These are phyloP conservation scores for Acronicta aceris DNA, from an alignment of 2,888 invertebrate species.

Conservation along the genomic window DNA sequence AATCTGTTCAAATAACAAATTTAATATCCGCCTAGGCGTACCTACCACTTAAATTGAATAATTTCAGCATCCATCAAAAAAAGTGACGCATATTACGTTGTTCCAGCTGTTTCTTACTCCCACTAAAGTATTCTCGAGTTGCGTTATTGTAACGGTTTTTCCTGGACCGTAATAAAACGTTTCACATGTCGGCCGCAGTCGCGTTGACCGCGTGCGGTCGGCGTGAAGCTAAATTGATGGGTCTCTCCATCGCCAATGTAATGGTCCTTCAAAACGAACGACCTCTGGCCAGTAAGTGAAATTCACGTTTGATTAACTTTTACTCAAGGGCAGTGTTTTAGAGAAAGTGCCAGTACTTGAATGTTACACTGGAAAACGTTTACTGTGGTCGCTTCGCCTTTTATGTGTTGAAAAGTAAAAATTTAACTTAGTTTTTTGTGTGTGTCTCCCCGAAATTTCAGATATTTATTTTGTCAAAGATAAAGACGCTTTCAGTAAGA, in stretches of 20 bases:
- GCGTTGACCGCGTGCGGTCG: constrained; percentile 82
- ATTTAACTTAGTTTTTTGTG: neutral
- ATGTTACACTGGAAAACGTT: constrained; percentile 44
- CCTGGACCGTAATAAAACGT: constrained; percentile 63
- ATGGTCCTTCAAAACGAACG: constrained; percentile 87
- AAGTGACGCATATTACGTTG: constrained; percentile 56
- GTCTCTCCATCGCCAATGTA: constrained; percentile 86
- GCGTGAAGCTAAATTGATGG: constrained; percentile 87
- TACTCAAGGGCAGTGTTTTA: constrained; percentile 72
- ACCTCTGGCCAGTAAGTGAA: constrained; percentile 84
- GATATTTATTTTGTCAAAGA: neutral
- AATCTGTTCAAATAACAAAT: constrained; percentile 43
- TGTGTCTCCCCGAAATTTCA: neutral
- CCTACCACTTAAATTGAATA: constrained; percentile 57
- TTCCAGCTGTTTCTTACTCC: constrained; percentile 60
- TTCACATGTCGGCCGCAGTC: constrained; percentile 84
- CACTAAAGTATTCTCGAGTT: constrained; percentile 67
- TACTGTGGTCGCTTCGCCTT: constrained; percentile 32
- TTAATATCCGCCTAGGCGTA: constrained; percentile 50
- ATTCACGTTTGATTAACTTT: constrained; percentile 88
- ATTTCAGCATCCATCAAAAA: constrained; percentile 59
- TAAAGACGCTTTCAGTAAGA: neutral
- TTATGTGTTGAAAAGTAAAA: constrained; percentile 7
- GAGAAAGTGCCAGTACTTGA: constrained; percentile 60
- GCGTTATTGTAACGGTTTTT: constrained; percentile 82